These are phyloP conservation scores for Melanotaenia nigrans DNA, from an alignment of 2,797 vertebrate genomes.

Conservation along the genomic window DNA sequence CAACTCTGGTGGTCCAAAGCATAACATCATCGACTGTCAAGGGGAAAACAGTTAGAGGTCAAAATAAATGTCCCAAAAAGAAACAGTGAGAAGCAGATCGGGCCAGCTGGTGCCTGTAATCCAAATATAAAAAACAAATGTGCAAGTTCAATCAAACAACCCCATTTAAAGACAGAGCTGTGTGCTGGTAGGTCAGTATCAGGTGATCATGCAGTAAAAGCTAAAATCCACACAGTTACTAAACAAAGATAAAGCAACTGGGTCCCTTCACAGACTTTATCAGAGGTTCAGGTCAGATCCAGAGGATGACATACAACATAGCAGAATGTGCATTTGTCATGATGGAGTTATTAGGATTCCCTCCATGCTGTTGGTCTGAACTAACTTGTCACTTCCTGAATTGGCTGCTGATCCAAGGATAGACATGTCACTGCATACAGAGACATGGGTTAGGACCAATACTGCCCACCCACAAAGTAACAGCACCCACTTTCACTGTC, in stretches of 20 bases:
- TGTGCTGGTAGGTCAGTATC: conserved; percentile 44
- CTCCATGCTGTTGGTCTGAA: conserved; percentile 67
- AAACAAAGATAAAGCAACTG: conserved; percentile 27
- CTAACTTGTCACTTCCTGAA: conserved; percentile 57
- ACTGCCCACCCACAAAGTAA: conserved; percentile 62
- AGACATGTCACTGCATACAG: conserved; percentile 57
- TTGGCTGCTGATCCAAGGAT: conserved; percentile 59
- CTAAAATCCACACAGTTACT: conserved; percentile 15
- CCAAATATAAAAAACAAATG: conserved; percentile 65
- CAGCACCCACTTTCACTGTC: conserved; percentile 30
- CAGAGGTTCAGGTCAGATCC: conserved; percentile 21
- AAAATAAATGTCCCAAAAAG: conserved; percentile 63
- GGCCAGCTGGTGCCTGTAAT: conserved; percentile 41
- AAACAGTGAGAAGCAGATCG: conserved; percentile 32
- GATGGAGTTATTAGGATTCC: conserved; percentile 70
- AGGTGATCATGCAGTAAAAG: conserved; percentile 32
- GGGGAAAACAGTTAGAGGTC: conserved; percentile 63
- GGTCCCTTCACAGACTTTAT: conserved; percentile 24
- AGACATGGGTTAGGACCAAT: conserved; percentile 30
- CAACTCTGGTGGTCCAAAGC: conserved; percentile 68
- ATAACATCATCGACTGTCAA: conserved; percentile 60
- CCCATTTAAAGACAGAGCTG: conserved; percentile 33
- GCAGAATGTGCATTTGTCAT: conserved; percentile 50
- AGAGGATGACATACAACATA: conserved; percentile 32
- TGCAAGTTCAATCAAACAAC: conserved; percentile 41